These are phyloP conservation scores for Opisthocomus hoazin DNA, from an alignment of 2,113 vertebrate species.

Conservation along the genomic window DNA sequence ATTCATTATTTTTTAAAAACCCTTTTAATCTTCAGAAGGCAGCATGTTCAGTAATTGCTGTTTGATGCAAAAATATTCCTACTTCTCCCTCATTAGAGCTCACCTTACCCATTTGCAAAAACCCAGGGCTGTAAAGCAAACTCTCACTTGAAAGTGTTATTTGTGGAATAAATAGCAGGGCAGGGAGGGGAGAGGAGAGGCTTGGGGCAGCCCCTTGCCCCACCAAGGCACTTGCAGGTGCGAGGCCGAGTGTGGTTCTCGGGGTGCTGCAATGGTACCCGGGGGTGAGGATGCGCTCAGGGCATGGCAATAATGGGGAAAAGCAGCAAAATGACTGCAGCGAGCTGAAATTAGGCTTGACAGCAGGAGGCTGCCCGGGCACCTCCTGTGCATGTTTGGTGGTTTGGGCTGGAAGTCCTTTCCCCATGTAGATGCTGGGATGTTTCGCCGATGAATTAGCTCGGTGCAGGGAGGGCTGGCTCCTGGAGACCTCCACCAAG, in stretches of 20 bases:
- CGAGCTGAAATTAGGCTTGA: neutral
- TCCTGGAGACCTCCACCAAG: neutral
- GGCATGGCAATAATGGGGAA: neutral
- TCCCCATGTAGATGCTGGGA: neutral
- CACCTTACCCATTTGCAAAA: neutral
- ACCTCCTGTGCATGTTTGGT: neutral
- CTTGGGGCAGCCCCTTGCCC: neutral
- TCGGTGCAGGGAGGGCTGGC: neutral
- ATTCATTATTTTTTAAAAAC: neutral
- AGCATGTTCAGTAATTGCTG: neutral
- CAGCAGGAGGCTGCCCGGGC: neutral
- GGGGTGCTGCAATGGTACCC: accelerated
- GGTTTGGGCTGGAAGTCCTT: neutral
- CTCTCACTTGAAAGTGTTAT: neutral
- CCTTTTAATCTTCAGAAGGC: neutral
- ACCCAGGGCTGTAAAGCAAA: neutral
- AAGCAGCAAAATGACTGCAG: neutral
- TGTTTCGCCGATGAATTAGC: neutral
- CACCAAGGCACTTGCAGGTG: accelerated
- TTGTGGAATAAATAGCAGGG: neutral
- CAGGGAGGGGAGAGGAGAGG: neutral
- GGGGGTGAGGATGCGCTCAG: neutral
- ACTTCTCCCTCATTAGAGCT: neutral
- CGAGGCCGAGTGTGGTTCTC: neutral
- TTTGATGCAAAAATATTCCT: neutral